Conservation (phyloP, 2,797 vertebrate genomes). For the Catostomus latipinnis region DNA sequence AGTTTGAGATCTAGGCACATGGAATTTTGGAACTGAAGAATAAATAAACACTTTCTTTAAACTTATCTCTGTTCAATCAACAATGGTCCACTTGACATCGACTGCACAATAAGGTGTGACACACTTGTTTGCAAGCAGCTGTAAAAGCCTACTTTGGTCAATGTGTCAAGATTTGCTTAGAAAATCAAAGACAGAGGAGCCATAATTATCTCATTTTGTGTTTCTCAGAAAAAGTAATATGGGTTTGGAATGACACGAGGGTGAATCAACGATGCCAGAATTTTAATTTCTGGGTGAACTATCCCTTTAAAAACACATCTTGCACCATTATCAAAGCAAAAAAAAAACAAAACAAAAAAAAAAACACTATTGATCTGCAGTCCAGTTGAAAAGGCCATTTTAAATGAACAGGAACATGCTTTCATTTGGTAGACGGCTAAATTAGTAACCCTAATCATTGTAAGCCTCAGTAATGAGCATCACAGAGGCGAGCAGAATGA, state of each 20-base stretch:
- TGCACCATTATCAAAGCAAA: neutral
- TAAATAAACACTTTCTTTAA: constrained; percentile 22
- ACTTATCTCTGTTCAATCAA: constrained; percentile 12
- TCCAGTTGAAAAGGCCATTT: too few relatives aligned
- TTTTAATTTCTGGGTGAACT: too few relatives aligned
- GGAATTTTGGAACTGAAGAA: neutral
- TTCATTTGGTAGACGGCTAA: too few relatives aligned
- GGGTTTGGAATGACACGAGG: too few relatives aligned
- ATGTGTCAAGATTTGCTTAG: neutral
- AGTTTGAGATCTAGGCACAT: neutral
- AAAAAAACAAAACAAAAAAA: too few relatives aligned
- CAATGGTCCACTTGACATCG: constrained; percentile 7
- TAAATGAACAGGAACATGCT: too few relatives aligned
- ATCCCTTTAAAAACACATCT: neutral
- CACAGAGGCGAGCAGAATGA: neutral
- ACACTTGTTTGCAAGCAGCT: neutral
- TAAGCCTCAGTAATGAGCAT: constrained; percentile 9
- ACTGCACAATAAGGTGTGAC: constrained; percentile 9
- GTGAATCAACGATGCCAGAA: too few relatives aligned
- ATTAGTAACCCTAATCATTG: neutral
- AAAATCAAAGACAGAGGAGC: neutral
- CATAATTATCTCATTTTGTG: neutral
- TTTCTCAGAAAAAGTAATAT: too few relatives aligned
- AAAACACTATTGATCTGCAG: too few relatives aligned
- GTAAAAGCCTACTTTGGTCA: neutral